These are phyloP conservation scores for Stenchaetothrips biformis DNA, from an alignment of 2,888 invertebrate species.

Conservation along the genomic window DNA sequence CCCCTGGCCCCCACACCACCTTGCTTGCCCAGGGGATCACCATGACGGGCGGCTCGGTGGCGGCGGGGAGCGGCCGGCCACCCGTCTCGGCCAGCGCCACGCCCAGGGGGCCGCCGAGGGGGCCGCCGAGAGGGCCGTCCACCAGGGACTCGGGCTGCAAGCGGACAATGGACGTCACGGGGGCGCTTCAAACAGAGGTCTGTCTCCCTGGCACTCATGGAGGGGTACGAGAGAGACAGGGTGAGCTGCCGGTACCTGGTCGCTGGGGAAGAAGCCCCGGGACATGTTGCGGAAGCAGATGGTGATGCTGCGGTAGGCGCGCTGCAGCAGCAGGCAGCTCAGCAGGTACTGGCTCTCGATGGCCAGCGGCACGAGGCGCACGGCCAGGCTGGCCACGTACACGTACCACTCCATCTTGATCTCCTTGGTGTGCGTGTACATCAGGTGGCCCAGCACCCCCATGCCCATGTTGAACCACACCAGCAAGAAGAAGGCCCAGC, in stretches of 20 bases:
- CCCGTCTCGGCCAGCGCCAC: neutral
- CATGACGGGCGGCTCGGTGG: too few species aligned
- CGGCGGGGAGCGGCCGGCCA: too few species aligned
- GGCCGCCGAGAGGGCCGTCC: neutral
- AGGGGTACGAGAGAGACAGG: too few species aligned
- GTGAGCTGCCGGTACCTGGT: neutral
- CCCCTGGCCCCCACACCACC: neutral
- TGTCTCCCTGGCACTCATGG: neutral
- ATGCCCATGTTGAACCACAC: neutral
- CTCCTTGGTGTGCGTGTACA: neutral
- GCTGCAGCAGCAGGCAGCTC: slow-evolving; percentile 17
- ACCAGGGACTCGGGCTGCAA: neutral
- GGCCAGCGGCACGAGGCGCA: neutral
- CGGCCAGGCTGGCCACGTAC: neutral
- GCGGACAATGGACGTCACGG: too few species aligned
- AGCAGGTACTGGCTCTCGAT: slow-evolving; percentile 6
- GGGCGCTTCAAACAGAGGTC: neutral
- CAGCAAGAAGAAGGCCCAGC: neutral
- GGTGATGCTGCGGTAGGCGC: neutral
- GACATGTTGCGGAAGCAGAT: neutral
- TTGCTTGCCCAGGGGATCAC: neutral
- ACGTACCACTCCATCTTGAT: neutral
- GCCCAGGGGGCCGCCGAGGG: neutral
- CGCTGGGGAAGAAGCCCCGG: slow-evolving; percentile 7
- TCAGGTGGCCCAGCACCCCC: neutral